Evolutionary conservation across 2,888 invertebrate genomes (phyloP).

Genomic region (Diabrotica balteata): DNA sequence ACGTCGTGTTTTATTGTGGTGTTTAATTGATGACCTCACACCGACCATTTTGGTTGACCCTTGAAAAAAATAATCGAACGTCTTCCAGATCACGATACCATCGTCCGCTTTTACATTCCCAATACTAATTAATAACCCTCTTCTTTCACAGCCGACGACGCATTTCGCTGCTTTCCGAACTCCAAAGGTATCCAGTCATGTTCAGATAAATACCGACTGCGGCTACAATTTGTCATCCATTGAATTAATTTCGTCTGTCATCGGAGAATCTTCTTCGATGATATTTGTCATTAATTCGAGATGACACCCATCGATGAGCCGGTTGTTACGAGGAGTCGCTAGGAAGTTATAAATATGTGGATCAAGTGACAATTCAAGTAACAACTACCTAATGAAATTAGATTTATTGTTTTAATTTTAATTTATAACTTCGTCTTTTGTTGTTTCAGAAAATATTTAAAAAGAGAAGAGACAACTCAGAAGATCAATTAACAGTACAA

Average conservation of each 20-base stretch:
- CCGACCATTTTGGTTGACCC: background rate
- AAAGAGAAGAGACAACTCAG: no score
- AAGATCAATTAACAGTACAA: no score
- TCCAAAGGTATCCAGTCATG: slow-evolving; percentile 17
- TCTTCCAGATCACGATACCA: background rate
- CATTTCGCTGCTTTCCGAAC: slow-evolving; percentile 11
- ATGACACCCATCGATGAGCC: slow-evolving; percentile 28
- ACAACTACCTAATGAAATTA: background rate
- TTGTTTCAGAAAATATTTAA: no score
- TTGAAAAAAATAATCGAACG: background rate
- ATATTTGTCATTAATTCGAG: slow-evolving; percentile 40
- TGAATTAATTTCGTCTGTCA: slow-evolving; percentile 42
- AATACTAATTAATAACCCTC: slow-evolving; percentile 35
- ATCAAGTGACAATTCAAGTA: no score
- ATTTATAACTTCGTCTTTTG: background rate
- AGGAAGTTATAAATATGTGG: no score
- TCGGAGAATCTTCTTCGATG: slow-evolving; percentile 35
- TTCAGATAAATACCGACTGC: slow-evolving; percentile 37
- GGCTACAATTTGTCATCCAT: slow-evolving; percentile 42
- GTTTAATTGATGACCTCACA: background rate
- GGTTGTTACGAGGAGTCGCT: background rate
- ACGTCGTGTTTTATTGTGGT: background rate
- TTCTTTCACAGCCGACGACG: slow-evolving; percentile 9
- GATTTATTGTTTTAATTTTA: background rate
- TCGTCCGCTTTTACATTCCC: background rate